Conservation (phyloP, 2,113 vertebrate species). For the Xenus cinereus region DNA sequence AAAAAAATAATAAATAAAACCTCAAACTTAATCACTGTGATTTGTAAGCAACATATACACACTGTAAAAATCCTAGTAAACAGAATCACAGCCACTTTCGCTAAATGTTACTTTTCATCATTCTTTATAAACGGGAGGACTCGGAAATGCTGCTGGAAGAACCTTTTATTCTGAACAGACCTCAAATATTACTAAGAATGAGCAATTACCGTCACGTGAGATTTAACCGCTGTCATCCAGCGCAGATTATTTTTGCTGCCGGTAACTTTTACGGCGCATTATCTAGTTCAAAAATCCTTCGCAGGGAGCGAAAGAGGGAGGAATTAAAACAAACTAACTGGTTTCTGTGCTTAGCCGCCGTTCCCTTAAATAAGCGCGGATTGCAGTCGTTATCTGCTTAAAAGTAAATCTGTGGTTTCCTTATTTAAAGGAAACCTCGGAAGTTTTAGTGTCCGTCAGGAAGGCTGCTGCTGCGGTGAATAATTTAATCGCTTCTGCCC, state of each 20-base stretch:
- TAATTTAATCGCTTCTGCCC: constrained; percentile 63
- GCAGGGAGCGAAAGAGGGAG: not conserved
- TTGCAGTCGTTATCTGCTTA: constrained; percentile 52
- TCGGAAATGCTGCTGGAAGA: not conserved
- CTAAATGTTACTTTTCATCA: not conserved
- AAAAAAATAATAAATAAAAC: accelerated
- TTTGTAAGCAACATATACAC: not conserved
- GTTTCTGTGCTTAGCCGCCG: constrained; percentile 46
- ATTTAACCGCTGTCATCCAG: not conserved
- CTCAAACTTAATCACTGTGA: not conserved
- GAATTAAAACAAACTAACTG: constrained; percentile 51
- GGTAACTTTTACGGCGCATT: not conserved
- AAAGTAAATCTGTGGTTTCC: constrained; percentile 61
- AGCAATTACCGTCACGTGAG: not conserved
- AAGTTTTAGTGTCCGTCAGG: constrained; percentile 56
- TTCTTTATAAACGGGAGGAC: not conserved
- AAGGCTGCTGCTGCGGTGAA: constrained; percentile 54
- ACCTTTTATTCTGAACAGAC: not conserved
- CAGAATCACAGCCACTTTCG: not conserved
- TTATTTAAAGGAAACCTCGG: constrained; percentile 58
- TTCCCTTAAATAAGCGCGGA: constrained; percentile 53
- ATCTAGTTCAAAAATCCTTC: not conserved
- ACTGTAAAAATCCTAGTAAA: not conserved
- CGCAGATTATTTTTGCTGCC: not conserved
- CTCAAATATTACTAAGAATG: not conserved